Conservation (phyloP, 2,888 invertebrate genomes). For the Chrysolina americana region DNA sequence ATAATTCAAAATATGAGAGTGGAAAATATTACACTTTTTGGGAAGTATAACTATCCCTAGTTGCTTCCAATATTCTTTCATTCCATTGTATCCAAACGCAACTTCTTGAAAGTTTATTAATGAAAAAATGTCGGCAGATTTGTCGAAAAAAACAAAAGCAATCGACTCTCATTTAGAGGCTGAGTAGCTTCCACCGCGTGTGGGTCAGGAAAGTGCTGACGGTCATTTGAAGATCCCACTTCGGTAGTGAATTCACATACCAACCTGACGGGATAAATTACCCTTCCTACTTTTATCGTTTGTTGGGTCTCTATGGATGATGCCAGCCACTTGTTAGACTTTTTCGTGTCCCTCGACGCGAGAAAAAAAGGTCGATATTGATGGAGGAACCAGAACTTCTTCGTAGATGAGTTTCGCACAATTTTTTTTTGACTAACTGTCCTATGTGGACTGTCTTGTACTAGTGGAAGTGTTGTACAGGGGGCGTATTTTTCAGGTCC, state of each 20-base stretch:
- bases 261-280: constrained; percentile 10
- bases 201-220: constrained; percentile 2
- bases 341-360: not conserved
- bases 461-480: too few relatives aligned
- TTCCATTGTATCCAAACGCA: too few relatives aligned
- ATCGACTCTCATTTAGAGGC: constrained; percentile 10
- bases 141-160: not conserved
- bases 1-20: too few relatives aligned
- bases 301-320: not conserved
- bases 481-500: too few relatives aligned
- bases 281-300: not conserved
- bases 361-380: not conserved
- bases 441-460: too few relatives aligned
- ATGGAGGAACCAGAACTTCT: too few relatives aligned
- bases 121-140: not conserved
- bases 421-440: too few relatives aligned
- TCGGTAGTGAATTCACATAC: constrained; percentile 10
- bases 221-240: not conserved
- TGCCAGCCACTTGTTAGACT: constrained; percentile 5
- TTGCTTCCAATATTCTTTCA: too few relatives aligned
- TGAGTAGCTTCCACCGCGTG: not conserved
- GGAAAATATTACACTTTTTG: too few relatives aligned
- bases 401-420: too few relatives aligned
- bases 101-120: not conserved
- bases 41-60: too few relatives aligned